phyloP scores from a whole-genome alignment of 2,888 invertebrate genomes.

The Amphipoea lucens region DNA sequence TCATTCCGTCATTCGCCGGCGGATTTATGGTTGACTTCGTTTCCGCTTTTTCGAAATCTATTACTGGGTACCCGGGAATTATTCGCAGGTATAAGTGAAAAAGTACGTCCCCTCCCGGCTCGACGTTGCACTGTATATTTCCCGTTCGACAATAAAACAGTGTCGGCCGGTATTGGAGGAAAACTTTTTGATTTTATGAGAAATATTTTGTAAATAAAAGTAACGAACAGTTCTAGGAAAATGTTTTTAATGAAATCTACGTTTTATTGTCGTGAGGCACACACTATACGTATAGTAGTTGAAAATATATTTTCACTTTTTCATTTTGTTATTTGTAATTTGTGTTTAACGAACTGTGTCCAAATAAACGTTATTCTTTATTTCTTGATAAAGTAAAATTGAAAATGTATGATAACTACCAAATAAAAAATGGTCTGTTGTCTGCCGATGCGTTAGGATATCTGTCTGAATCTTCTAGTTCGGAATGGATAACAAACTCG shows the following conservation, averaged over 20 bases:
- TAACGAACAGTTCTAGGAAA: slow-evolving; percentile 2
- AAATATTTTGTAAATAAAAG: slow-evolving; percentile 37
- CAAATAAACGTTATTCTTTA: not conserved
- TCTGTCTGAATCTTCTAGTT: not conserved
- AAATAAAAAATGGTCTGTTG: not conserved
- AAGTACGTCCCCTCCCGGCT: slow-evolving; percentile 71
- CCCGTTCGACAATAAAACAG: slow-evolving; percentile 69
- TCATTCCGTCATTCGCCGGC: slow-evolving; percentile 66
- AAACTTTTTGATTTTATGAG: slow-evolving; percentile 30
- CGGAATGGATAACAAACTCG: no score
- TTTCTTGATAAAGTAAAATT: not conserved
- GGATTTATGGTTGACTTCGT: slow-evolving; percentile 83
- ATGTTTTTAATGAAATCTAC: not conserved
- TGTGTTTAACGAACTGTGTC: not conserved
- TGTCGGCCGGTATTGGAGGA: slow-evolving; percentile 31
- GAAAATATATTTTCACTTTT: not conserved
- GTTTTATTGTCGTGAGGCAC: not conserved
- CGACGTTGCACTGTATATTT: slow-evolving; percentile 71
- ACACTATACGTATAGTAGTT: not conserved
- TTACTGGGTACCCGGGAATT: slow-evolving; percentile 80
- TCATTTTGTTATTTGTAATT: not conserved
- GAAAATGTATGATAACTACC: not conserved
- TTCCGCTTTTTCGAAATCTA: slow-evolving; percentile 85
- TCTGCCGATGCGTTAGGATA: not conserved
- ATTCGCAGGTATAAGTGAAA: slow-evolving; percentile 81